Evolutionary conservation across 2,797 vertebrate genomes (phyloP), one percentile per base, ranked within the genome.

Genomic region (Hipposideros larvatus): DNA sequence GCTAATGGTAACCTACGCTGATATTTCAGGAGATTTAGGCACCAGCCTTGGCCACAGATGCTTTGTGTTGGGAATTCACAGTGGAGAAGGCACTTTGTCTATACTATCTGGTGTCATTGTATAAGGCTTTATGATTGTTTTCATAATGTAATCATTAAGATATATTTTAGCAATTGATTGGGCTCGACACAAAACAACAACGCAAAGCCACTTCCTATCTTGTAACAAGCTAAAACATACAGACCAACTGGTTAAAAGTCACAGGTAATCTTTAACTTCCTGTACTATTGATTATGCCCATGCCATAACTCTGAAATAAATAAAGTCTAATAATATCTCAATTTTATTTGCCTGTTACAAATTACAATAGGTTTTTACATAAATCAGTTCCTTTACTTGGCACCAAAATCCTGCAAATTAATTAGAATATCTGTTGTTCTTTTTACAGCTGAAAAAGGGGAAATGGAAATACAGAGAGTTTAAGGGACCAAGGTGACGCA

Each of bases 281-380:
- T 24, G 7, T 43, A n/a, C 13, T 59, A 51, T 70, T 48, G 59
- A 1, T 71, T 48, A 51, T n/a, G 18, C 51, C 48, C 22, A 46
- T 63, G 31, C 6, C 16, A 73, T 79, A 43, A 68, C 34, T 90
- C 24, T 41, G 92, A 86, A 94, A 63, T 66, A 82, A 11, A 43
- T 34, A 21, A 68, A 53, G 7, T 61, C 34, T 61, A 80, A 80
- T 68, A 41, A 70, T 57, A 71, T 18, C 26, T 82, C 51, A 37
- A 73, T 84, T 87, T 82, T 86, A 59, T 94, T 55, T 74, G 41
- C 41, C 15, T 91, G 74, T 84, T 61, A 87, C 9, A 90, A 68
- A 66, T 79, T 61, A 43, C 16, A 74, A 31, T 34, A 84, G 24
- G 14, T 75, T 90, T 93, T 96, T 61, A 83, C 22, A 43, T 88